Evolutionary conservation across 1,140 invertebrate genomes (phyloP).

Genomic region (Mizuhopecten yessoensis): DNA sequence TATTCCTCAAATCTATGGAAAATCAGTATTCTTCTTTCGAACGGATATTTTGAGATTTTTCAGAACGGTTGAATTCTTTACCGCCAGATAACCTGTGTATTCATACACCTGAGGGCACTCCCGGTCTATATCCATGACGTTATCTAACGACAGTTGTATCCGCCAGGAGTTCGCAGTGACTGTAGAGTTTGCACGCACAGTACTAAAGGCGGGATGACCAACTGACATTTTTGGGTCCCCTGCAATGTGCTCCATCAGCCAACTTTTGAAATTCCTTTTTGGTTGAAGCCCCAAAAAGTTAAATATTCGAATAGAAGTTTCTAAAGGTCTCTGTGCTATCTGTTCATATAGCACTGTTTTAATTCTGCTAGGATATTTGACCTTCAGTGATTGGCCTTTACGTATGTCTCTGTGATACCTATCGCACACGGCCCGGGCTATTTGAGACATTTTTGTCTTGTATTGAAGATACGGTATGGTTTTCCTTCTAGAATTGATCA

Average conservation of each 20-base stretch:
- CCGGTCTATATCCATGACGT: conserved; percentile 47
- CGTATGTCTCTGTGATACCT: background rate
- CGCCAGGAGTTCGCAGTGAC: conserved; percentile 50
- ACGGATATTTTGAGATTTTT: background rate
- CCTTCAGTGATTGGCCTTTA: background rate
- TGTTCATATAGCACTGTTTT: conserved; percentile 57
- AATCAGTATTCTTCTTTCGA: background rate
- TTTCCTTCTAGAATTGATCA: conserved; percentile 14
- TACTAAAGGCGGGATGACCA: conserved; percentile 44
- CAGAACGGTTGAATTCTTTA: background rate
- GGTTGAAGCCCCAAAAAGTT: conserved; percentile 47
- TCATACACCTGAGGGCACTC: conserved; percentile 48
- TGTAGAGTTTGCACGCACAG: conserved; percentile 51
- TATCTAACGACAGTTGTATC: background rate
- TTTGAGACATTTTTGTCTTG: background rate
- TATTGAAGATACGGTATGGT: background rate
- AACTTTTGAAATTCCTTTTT: conserved; percentile 43
- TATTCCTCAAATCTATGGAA: background rate
- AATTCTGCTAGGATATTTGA: conserved; percentile 47
- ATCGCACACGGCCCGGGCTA: background rate
- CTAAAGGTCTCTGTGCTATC: conserved; percentile 51
- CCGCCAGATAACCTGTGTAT: background rate
- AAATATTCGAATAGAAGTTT: conserved; percentile 47
- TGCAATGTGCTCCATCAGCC: conserved; percentile 48
- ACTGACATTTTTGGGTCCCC: conserved; percentile 20